These are phyloP conservation scores for Peromyscus nudipes DNA, from an alignment of 2,797 vertebrate species.

Conservation along the genomic window DNA sequence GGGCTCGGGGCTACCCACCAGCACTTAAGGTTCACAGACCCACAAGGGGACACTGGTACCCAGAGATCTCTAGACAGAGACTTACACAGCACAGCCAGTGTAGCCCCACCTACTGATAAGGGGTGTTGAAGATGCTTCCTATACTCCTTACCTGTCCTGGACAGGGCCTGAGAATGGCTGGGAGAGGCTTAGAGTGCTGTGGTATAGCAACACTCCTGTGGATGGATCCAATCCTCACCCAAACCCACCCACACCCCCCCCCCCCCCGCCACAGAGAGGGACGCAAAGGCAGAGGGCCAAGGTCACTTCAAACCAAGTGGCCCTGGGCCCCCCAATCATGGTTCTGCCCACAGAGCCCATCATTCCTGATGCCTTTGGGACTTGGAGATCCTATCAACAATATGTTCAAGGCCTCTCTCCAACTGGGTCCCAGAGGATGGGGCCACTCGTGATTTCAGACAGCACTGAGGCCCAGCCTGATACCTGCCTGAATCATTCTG, in stretches of 20 bases:
- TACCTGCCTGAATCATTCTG: fast-evolving
- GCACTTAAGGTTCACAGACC: neutral
- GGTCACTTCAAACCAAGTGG: neutral
- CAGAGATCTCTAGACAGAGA: neutral
- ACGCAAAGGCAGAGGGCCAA: neutral
- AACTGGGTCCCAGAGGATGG: neutral
- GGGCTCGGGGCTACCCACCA: neutral
- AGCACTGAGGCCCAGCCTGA: neutral
- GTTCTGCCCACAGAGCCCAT: neutral
- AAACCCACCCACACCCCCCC: neutral
- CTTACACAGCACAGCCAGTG: neutral
- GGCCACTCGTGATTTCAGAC: neutral
- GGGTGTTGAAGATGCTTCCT: neutral
- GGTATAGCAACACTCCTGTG: fast-evolving
- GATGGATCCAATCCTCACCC: neutral
- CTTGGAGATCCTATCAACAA: fast-evolving
- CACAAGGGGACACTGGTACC: neutral
- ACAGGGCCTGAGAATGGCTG: neutral
- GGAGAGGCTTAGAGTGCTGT: neutral
- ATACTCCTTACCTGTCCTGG: neutral
- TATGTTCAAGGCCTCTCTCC: neutral
- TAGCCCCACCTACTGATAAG: no score
- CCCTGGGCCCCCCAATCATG: neutral
- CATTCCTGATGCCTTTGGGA: no score
- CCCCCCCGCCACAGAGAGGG: neutral